These are phyloP conservation scores for Sphenopsis melanotis DNA, from an alignment of 2,797 vertebrate species.

Conservation along the genomic window DNA sequence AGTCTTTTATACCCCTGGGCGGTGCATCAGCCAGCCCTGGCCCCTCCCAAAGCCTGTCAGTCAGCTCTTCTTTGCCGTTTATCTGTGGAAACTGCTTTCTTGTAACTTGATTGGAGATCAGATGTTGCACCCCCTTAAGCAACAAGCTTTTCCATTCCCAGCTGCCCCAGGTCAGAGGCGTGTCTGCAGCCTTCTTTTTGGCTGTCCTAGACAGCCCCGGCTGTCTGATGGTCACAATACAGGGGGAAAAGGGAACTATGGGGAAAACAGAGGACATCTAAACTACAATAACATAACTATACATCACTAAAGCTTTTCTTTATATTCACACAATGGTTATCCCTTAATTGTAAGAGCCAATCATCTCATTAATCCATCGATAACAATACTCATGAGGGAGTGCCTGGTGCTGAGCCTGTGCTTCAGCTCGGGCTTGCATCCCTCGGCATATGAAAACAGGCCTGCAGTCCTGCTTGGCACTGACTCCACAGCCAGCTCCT, in stretches of 20 bases:
- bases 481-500: fast-evolving
- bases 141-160: neutral
- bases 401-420: neutral
- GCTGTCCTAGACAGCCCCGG: neutral
- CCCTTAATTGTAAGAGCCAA: neutral
- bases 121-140: neutral
- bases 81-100: neutral
- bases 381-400: neutral
- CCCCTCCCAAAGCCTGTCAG: neutral
- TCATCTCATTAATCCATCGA: neutral
- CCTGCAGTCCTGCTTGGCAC: neutral
- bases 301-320: neutral
- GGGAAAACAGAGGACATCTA: neutral
- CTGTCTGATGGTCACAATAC: neutral
- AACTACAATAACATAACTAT: neutral
- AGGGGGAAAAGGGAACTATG: neutral
- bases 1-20: neutral
- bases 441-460: neutral
- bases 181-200: neutral
- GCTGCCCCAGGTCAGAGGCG: no score
- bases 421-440: neutral
- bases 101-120: neutral
- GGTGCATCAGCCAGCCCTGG: neutral
- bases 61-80: neutral
- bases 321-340: neutral